These are phyloP conservation scores for Gymnoscopelus microlampas DNA, from an alignment of 2,797 vertebrate species.

Conservation along the genomic window DNA sequence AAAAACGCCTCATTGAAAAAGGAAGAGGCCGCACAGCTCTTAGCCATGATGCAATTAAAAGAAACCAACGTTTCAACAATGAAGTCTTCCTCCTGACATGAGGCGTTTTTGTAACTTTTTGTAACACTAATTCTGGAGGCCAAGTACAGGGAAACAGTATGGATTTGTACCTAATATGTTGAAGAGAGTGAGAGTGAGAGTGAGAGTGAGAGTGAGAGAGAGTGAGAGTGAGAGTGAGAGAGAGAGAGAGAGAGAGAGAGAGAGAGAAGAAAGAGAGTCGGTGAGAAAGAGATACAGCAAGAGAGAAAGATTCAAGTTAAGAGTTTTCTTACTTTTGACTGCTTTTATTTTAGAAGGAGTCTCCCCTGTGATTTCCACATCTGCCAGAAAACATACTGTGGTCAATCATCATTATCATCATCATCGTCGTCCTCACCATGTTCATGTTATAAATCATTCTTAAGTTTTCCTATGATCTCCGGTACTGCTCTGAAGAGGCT, in stretches of 20 bases:
- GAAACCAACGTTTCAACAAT: no score
- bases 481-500: no score
- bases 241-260: not conserved
- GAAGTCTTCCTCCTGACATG: not conserved
- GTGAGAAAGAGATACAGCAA: not conserved
- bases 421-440: not conserved
- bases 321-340: conserved; percentile 30
- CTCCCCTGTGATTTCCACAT: conserved; percentile 60
- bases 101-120: no score
- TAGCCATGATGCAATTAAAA: no score
- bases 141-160: no score
- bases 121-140: no score
- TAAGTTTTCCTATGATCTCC: no score
- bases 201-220: not conserved
- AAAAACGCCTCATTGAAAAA: no score
- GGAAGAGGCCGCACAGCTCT: no score
- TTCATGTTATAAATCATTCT: not conserved
- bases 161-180: not conserved
- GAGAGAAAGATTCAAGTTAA: not conserved
- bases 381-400: conserved; percentile 39
- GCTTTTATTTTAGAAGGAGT: accelerated
- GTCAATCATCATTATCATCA: not conserved
- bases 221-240: not conserved
- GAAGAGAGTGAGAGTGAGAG: not conserved
- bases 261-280: no score